Percentiles rank a stretch among this genome's conserved stretches.
These are phyloP conservation scores for Bombyx mandarina DNA, from an alignment of 1,140 invertebrate species.

Conservation along the genomic window DNA sequence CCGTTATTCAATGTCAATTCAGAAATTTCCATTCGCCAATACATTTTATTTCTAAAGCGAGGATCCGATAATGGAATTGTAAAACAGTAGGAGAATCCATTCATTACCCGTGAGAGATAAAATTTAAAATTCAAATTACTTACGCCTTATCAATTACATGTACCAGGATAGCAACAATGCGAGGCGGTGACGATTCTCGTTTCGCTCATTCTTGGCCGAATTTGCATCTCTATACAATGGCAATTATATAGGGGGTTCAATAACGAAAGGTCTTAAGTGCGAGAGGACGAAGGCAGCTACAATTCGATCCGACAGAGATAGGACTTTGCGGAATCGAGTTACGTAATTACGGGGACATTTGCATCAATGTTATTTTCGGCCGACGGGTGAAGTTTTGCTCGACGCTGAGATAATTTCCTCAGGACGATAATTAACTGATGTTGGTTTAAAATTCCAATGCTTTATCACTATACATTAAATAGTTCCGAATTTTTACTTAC, in stretches of 20 bases:
- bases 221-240: conserved; percentile 40
- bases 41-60: conserved; percentile 5
- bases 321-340: too few species aligned
- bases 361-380: too few species aligned
- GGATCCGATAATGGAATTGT: conserved; percentile 18
- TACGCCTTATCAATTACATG: conserved; percentile 41
- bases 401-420: too few species aligned
- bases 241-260: conserved; percentile 24
- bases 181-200: conserved; percentile 18
- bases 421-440: too few species aligned
- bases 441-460: too few species aligned
- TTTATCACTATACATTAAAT: too few species aligned
- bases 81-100: conserved; percentile 18
- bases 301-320: too few species aligned
- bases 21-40: too few species aligned
- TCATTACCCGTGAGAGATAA: conserved; percentile 13
- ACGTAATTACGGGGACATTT: too few species aligned
- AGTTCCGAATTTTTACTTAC: too few species aligned
- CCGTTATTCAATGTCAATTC: too few species aligned
- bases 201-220: conserved; percentile 24
- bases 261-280: conserved; percentile 1
- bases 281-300: background rate
- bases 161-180: conserved; percentile 33
- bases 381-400: too few species aligned
- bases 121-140: conserved; percentile 36